These are phyloP conservation scores for Lasioglossum calceatum DNA, from an alignment of 2,888 invertebrate genomes.

Conservation along the genomic window DNA sequence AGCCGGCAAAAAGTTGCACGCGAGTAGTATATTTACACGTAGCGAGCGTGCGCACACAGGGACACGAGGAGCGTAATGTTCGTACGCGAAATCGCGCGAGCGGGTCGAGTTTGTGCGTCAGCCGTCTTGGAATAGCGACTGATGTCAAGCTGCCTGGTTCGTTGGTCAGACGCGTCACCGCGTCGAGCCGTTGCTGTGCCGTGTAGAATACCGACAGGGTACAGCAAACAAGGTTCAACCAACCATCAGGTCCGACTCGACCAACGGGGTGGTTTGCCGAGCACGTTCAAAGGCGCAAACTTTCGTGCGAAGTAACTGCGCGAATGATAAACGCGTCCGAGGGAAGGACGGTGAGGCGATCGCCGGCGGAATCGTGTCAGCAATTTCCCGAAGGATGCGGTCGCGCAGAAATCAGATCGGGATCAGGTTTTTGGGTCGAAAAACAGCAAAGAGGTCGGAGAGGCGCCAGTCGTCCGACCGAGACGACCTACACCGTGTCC, in stretches of 20 bases:
- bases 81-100: conserved; percentile 36
- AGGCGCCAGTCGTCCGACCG: neutral
- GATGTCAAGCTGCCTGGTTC: conserved; percentile 79
- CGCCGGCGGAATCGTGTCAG: neutral
- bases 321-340: neutral
- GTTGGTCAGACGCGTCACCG: conserved; percentile 17
- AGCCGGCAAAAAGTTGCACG: conserved; percentile 38
- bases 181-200: neutral
- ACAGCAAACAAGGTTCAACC: neutral
- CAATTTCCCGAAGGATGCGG: neutral
- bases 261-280: neutral
- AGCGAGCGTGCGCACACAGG: conserved; percentile 53
- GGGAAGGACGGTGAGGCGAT: neutral
- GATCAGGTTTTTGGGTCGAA: conserved; percentile 33
- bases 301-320: neutral
- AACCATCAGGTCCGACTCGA: neutral
- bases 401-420: conserved; percentile 2
- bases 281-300: neutral
- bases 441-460: conserved; percentile 15
- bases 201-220: neutral
- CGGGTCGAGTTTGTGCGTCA: conserved; percentile 78
- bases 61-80: conserved; percentile 1
- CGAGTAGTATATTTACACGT: conserved; percentile 52
- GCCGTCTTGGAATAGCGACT: conserved; percentile 82
- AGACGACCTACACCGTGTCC: neutral